phyloP scores from a whole-genome alignment of 2,113 vertebrate species.

The Suricata suricatta region DNA sequence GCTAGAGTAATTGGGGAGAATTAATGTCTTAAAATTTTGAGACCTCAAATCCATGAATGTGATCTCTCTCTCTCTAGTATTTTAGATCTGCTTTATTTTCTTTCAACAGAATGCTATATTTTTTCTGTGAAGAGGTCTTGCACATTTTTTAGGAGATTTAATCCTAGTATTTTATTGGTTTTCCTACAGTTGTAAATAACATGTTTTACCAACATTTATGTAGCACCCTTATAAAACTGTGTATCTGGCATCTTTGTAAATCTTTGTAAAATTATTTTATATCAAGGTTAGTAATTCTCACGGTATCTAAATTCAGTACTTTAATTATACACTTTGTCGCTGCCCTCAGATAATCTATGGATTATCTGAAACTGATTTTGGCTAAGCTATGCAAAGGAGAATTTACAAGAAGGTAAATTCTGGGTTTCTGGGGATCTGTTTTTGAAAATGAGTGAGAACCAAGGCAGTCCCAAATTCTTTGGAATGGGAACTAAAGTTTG shows the following conservation, averaged over 20 bases:
- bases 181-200: not conserved
- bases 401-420: not conserved
- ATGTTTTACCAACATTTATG: not conserved
- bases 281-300: not conserved
- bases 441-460: not conserved
- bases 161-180: not conserved
- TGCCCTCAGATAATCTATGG: not conserved
- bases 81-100: not conserved
- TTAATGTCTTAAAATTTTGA: not conserved
- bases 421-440: not conserved
- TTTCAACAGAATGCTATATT: not conserved
- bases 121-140: not conserved
- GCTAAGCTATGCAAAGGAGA: not conserved
- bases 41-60: not conserved
- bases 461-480: not conserved
- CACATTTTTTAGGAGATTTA: not conserved
- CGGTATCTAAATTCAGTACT: not conserved
- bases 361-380: not conserved
- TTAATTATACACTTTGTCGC: not conserved
- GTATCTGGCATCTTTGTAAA: not conserved
- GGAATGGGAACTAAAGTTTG: not conserved
- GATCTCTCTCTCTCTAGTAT: not conserved
- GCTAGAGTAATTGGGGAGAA: not conserved
- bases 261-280: not conserved
- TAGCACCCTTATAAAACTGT: not conserved